Evolutionary conservation across 2,888 invertebrate genomes (phyloP).

Genomic region (Agrotis puta): DNA sequence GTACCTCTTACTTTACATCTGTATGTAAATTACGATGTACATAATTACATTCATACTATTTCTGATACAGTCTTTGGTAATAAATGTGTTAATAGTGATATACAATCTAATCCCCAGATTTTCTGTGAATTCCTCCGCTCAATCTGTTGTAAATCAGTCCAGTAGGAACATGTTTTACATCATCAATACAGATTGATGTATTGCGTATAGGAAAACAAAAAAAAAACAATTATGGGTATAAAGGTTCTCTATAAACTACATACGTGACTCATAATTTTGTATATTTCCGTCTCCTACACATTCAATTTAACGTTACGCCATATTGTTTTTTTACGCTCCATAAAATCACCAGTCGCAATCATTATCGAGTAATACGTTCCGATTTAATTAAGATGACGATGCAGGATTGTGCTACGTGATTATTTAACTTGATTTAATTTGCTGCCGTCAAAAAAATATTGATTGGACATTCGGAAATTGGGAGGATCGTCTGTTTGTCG

Average conservation of each 20-base stretch:
- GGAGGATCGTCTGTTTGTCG: not conserved
- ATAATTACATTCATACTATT: too few relatives aligned
- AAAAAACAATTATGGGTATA: slow-evolving; percentile 16
- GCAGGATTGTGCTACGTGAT: slow-evolving; percentile 33
- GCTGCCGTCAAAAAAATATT: slow-evolving; percentile 22
- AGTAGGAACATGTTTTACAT: not conserved
- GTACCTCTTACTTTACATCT: too few relatives aligned
- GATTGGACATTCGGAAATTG: slow-evolving; percentile 17
- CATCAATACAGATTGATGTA: not conserved
- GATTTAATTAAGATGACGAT: slow-evolving; percentile 44
- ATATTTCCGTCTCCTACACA: slow-evolving; percentile 42
- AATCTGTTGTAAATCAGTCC: not conserved
- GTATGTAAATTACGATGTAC: too few relatives aligned
- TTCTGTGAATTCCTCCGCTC: not conserved
- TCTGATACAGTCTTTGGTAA: not conserved
- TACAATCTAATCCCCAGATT: not conserved
- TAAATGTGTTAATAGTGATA: not conserved
- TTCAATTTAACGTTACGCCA: slow-evolving; percentile 21
- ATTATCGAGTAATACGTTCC: slow-evolving; percentile 26
- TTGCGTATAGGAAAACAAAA: not conserved
- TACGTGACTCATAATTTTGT: slow-evolving; percentile 36
- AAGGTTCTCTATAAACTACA: slow-evolving; percentile 4
- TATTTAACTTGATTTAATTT: slow-evolving; percentile 27
- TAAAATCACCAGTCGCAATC: slow-evolving; percentile 32
- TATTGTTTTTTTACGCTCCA: slow-evolving; percentile 31